Evolutionary conservation across 1,140 invertebrate species (phyloP), one percentile per base, ranked within the genome.

Genomic region (Megalopta genalis): DNA sequence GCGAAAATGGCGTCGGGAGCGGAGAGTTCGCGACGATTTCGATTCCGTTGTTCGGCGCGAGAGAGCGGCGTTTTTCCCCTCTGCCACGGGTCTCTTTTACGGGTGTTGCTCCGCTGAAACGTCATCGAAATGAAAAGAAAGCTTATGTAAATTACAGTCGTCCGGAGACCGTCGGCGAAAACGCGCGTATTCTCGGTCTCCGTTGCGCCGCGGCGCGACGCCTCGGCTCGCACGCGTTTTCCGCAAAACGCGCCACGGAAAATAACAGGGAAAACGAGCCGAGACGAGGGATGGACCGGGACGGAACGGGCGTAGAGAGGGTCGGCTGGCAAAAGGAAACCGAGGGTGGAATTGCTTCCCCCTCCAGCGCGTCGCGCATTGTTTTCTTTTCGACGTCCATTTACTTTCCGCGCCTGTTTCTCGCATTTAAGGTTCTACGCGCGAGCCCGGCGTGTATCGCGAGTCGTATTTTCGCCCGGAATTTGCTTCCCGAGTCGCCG

Each of bases 131-230:
- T 73, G 70, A 83, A 86, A 86, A 81, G 84, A 78, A 76, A 86
- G 77, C 69, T 86, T 83, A 86, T 83, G 84, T 75, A 86, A 86
- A 86, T 86, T 86, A 84, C 81, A 72, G 68, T 84, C 59, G 64
- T 81, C 66, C 65, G 70, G 78, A 81, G 37, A 67, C 67, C 60
- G 67, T 16, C 54, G 69, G 67, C 64, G 60, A 71, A 57, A 81
- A 85, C 52, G 79, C 59, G 42, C 52, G 79, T 52, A 14, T 46
- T 14, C 10, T 2, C 9, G 7, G 63, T 75, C 65, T 12, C 32
- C 14, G 60, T 71, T 42, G 62, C 73, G 63, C 72, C 60, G 18
- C 62, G 52, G 57, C 66, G 67, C 14, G 10, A 14, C 42, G 42
- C 12, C 1, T n/a, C 54, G 60, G n/a, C 60, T 81, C 67, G 77